phyloP scores from a whole-genome alignment of 2,797 vertebrate genomes.

The Ctenopoma multispine region DNA sequence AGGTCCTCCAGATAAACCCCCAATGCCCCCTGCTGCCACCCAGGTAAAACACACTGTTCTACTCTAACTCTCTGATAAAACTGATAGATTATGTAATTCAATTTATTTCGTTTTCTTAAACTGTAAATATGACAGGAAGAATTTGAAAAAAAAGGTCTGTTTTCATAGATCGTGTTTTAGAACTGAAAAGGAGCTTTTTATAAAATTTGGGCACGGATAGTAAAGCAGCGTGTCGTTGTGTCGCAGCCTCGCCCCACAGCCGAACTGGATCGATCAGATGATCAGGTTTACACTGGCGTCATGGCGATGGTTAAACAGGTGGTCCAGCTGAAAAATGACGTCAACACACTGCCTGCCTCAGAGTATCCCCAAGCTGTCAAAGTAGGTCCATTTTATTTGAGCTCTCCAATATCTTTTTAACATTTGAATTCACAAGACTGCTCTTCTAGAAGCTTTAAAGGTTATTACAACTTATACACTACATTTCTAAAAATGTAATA shows the following conservation, averaged over 20 bases:
- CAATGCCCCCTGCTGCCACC: constrained; percentile 65
- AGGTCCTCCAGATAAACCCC: constrained; percentile 88
- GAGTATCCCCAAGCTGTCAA: constrained; percentile 90
- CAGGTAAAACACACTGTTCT: constrained; percentile 80
- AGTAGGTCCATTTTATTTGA: no score
- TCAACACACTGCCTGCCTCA: constrained; percentile 85
- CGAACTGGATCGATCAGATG: constrained; percentile 91
- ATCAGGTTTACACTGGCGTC: constrained; percentile 89
- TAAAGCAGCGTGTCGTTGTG: background rate
- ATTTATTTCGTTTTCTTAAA: no score
- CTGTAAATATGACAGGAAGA: no score
- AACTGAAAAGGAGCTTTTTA: background rate
- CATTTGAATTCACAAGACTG: no score
- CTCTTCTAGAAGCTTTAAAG: no score
- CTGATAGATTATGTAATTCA: no score
- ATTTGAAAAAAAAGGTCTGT: no score
- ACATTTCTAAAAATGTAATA: no score
- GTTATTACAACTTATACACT: no score
- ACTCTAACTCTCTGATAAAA: no score
- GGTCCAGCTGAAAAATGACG: constrained; percentile 91
- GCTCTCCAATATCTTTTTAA: no score
- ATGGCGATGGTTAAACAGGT: constrained; percentile 92
- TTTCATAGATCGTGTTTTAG: no score
- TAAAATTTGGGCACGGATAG: background rate
- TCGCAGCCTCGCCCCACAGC: constrained; percentile 86